phyloP scores from a whole-genome alignment of 2,797 vertebrate genomes.

The Tapera naevia region DNA sequence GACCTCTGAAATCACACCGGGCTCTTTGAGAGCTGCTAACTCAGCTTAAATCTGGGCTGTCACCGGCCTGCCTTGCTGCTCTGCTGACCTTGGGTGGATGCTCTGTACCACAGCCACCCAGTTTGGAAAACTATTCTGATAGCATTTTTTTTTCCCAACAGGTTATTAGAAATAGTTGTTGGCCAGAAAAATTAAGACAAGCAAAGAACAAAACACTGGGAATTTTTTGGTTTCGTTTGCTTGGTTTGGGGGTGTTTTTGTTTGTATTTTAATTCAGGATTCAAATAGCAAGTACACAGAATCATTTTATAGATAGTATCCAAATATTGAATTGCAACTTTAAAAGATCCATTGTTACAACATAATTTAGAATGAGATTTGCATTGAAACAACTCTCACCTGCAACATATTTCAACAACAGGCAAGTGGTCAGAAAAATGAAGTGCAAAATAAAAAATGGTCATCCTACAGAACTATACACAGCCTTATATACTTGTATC shows the following conservation, averaged over 20 bases:
- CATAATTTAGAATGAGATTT: neutral
- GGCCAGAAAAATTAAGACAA: neutral
- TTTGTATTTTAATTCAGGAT: neutral
- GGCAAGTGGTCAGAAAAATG: neutral
- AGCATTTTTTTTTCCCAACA: neutral
- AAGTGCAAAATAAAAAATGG: neutral
- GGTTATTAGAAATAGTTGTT: neutral
- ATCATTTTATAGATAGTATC: neutral
- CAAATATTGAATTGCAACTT: neutral
- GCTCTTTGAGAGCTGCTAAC: neutral
- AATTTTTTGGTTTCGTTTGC: no score
- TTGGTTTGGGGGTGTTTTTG: neutral
- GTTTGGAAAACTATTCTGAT: neutral
- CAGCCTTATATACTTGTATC: neutral
- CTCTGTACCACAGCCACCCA: neutral
- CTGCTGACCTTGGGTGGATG: neutral
- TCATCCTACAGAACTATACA: neutral
- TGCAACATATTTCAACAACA: neutral
- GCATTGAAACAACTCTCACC: neutral
- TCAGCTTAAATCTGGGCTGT: neutral
- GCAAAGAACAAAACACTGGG: neutral
- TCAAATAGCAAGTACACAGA: neutral
- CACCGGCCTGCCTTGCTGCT: neutral
- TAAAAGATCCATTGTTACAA: neutral
- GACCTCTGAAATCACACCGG: accelerated